Evolutionary conservation across 92 coral and sea anemone genomes (phyloP).

Genomic region (Muricea muricata): DNA sequence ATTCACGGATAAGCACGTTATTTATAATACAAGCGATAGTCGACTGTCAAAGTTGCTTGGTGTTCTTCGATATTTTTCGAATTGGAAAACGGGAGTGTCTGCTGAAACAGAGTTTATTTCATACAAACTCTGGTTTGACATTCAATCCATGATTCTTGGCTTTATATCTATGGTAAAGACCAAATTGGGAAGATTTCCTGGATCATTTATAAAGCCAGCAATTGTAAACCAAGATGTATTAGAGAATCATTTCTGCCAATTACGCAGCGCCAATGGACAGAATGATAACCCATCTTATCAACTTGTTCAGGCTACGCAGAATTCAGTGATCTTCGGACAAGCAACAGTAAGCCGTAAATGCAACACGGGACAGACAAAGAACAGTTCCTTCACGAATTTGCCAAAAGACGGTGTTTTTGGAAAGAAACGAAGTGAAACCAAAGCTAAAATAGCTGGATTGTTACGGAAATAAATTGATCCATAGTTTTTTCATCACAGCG

Average conservation of each 20-base stretch:
- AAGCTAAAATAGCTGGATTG: constrained; percentile 7
- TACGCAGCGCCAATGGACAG: constrained; percentile 2
- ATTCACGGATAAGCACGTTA: constrained; percentile 32
- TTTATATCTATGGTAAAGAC: background rate
- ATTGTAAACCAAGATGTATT: constrained; percentile 10
- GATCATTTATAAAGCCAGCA: background rate
- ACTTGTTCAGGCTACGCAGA: background rate
- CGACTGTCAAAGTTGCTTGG: constrained; percentile 11
- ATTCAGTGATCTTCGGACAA: background rate
- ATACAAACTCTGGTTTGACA: background rate
- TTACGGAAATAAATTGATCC: background rate
- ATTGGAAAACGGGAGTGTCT: constrained; percentile 41
- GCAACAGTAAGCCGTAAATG: background rate
- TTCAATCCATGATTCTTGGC: constrained; percentile 8
- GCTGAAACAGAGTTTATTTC: background rate
- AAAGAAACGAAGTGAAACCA: background rate
- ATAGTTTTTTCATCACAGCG: no score
- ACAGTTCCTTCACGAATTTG: background rate
- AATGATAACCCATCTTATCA: constrained; percentile 9
- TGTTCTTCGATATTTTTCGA: constrained; percentile 4
- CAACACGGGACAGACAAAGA: constrained; percentile 1
- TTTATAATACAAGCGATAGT: background rate
- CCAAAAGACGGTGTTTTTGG: constrained; percentile 10
- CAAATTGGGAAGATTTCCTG: background rate
- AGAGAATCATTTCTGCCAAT: background rate